Evolutionary conservation across 2,113 vertebrate genomes (phyloP).

Genomic region (Nothocercus nigrocapillus): DNA sequence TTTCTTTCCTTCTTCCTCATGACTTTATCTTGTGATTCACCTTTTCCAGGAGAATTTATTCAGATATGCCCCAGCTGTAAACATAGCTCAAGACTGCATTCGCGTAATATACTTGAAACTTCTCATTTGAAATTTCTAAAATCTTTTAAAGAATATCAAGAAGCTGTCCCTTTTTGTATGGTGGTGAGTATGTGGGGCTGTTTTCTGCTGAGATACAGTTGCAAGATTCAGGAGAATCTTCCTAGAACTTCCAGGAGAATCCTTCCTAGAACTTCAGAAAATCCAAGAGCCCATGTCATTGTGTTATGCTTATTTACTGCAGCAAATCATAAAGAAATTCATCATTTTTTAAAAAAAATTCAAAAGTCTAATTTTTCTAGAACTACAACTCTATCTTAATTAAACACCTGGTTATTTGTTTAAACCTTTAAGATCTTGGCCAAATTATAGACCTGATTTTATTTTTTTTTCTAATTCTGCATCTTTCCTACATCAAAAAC

Average conservation of each 20-base stretch:
- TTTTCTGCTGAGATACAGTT: not conserved
- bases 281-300: not conserved
- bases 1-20: not conserved
- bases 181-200: not conserved
- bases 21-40: not conserved
- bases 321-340: not conserved
- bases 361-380: not conserved
- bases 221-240: not conserved
- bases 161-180: not conserved
- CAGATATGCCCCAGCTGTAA: not conserved
- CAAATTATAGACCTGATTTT: not conserved
- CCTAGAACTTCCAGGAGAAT: not conserved
- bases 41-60: not conserved
- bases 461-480: not conserved
- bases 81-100: not conserved
- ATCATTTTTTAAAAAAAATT: too few species aligned
- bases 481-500: not conserved
- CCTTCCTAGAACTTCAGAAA: not conserved
- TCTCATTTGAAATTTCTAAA: not conserved
- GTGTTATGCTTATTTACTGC: not conserved
- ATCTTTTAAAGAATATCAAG: not conserved
- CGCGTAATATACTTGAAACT: not conserved
- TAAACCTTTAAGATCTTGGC: not conserved
- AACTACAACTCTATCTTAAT: not conserved
- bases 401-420: not conserved